A percentile compares a stretch with the other conserved stretches of the same genome.
Evolutionary conservation across 2,113 vertebrate species (phyloP).

Genomic region (Trogon melanurus): DNA sequence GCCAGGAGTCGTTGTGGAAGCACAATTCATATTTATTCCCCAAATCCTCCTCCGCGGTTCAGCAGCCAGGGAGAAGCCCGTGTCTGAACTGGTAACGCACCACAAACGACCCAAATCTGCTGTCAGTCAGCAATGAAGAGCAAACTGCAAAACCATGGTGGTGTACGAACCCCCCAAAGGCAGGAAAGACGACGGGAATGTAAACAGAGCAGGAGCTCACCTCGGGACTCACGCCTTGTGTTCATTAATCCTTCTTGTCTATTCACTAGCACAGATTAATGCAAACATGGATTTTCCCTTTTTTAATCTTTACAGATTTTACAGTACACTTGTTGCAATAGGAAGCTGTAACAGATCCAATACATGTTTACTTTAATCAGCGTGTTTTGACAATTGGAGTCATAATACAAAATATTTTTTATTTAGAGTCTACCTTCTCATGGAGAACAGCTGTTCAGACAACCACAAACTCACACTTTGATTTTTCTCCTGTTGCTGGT

Average conservation of each 20-base stretch:
- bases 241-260: not conserved
- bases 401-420: not conserved
- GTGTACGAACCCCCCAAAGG: not conserved
- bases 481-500: not conserved
- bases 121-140: not conserved
- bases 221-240: not conserved
- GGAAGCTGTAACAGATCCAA: not conserved
- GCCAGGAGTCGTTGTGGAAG: not conserved
- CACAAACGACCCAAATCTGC: not conserved
- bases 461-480: not conserved
- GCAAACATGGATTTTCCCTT: not conserved
- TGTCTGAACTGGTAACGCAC: not conserved
- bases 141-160: not conserved
- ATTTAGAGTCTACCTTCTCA: not conserved
- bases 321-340: not conserved
- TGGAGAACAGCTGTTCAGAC: not conserved
- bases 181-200: not conserved
- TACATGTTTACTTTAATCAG: not conserved
- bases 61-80: not conserved
- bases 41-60: not conserved
- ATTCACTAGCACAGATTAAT: not conserved
- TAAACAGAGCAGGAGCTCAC: not conserved
- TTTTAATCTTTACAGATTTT: not conserved
- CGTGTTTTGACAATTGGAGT: not conserved
- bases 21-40: not conserved